These are phyloP conservation scores for Apodemia duryi DNA, from an alignment of 2,888 invertebrate genomes.

Conservation along the genomic window DNA sequence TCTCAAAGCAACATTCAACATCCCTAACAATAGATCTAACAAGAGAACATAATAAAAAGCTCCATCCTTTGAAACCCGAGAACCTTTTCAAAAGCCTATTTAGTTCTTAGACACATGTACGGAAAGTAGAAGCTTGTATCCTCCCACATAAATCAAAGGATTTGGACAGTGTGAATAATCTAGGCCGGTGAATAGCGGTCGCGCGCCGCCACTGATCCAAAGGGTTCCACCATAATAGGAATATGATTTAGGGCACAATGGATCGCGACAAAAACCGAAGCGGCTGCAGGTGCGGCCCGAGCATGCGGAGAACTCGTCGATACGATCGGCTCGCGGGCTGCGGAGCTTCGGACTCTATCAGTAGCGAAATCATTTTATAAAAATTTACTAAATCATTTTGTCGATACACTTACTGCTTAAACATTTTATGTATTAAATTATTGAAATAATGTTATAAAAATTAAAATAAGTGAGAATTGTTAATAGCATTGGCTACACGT, in stretches of 20 bases:
- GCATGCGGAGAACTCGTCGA: conserved; percentile 25
- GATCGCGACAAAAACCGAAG: conserved; percentile 31
- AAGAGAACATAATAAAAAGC: not conserved
- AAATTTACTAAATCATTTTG: not conserved
- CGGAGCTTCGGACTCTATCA: not conserved
- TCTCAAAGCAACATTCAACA: not conserved
- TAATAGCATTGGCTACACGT: too few relatives aligned
- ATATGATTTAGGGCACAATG: conserved; percentile 41
- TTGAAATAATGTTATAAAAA: too few relatives aligned
- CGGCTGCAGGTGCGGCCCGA: conserved; percentile 38
- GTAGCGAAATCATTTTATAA: not conserved
- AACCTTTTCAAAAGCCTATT: not conserved
- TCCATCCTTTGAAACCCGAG: not conserved
- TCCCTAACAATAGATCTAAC: not conserved
- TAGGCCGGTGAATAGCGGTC: conserved; percentile 28
- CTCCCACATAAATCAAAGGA: conserved; percentile 31
- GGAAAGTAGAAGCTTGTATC: not conserved
- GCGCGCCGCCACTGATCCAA: conserved; percentile 40
- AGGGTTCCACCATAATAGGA: conserved; percentile 39
- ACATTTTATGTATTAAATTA: too few relatives aligned
- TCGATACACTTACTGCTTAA: not conserved
- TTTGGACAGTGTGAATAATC: conserved; percentile 23
- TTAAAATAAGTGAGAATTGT: too few relatives aligned
- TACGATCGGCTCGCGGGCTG: conserved; percentile 25
- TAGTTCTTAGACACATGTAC: not conserved